Percentiles rank a stretch among this genome's conserved stretches.
phyloP scores from a whole-genome alignment of 1,140 invertebrate genomes.

The honey bee (Apis mellifera) region Amel_HAv3.1 CM009941.2:9689501-9690000 shows the following conservation, averaged over 20 bases:
- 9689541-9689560: background rate
- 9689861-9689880: too few species aligned
- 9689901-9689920: too few species aligned
- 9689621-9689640: background rate
- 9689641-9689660: background rate
- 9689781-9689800: background rate
- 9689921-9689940: too few species aligned
- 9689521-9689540: background rate
- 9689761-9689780: background rate
- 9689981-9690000: too few species aligned
- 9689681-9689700: conserved; percentile 6
- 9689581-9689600: background rate
- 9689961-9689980: too few species aligned
- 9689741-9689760: conserved; percentile 3
- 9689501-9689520: background rate
- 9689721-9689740: background rate
- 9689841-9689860: too few species aligned
- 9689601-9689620: conserved; percentile 14
- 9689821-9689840: too few species aligned
- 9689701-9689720: background rate
- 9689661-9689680: conserved; percentile 26
- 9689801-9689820: background rate
- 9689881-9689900: too few species aligned
- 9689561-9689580: background rate
- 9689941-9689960: too few species aligned